A percentile compares a stretch with the other conserved stretches of the same genome.
Evolutionary conservation across 2,113 vertebrate genomes (phyloP).

Genomic region (Callorhinus ursinus): DNA sequence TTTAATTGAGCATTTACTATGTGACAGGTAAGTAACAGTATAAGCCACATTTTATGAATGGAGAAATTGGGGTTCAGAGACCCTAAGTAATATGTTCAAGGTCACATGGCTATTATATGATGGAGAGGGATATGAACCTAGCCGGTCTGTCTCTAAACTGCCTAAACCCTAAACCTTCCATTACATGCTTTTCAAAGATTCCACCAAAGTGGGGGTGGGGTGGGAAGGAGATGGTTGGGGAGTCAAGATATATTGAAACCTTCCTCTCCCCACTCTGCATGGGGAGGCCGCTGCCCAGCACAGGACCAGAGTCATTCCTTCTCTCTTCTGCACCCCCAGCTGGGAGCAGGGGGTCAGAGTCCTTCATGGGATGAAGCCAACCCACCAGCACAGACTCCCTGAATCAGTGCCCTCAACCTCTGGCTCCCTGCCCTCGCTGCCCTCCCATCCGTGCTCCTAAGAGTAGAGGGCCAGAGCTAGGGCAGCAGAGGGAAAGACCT

Average conservation of each 20-base stretch:
- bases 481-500: background rate
- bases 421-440: background rate
- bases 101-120: background rate
- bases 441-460: background rate
- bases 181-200: background rate
- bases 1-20: background rate
- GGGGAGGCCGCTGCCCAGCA: background rate
- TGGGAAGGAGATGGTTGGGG: background rate
- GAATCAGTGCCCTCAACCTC: background rate
- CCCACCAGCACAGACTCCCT: background rate
- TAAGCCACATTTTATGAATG: background rate
- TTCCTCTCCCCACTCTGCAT: no score
- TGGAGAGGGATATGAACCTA: background rate
- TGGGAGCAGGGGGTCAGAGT: background rate
- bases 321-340: background rate
- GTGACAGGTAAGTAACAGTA: background rate
- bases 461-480: background rate
- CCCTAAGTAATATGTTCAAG: background rate
- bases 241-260: background rate
- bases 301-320: background rate
- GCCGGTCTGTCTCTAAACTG: background rate
- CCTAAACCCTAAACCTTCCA: background rate
- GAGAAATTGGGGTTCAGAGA: background rate
- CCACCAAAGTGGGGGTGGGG: background rate
- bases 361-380: background rate